These are phyloP conservation scores for Rhinoraja longicauda DNA, from an alignment of 2,797 vertebrate species.

Conservation along the genomic window DNA sequence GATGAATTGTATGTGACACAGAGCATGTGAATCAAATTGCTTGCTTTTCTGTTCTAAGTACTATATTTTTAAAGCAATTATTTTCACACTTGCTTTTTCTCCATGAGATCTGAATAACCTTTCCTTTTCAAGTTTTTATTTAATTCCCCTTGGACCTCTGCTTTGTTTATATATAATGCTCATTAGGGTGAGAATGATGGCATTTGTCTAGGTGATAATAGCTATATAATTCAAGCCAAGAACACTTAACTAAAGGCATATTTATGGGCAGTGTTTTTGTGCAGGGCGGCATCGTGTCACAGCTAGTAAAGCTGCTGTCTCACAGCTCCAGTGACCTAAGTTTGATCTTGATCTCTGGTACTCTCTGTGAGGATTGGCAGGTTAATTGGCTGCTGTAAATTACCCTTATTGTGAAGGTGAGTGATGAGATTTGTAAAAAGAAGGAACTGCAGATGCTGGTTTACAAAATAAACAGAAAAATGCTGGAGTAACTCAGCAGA, in stretches of 20 bases:
- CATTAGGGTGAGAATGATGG: background rate
- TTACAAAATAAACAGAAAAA: too few relatives aligned
- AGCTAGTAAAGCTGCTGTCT: too few relatives aligned
- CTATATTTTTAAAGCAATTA: background rate
- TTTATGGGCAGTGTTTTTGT: background rate
- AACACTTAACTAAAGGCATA: background rate
- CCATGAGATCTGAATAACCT: background rate
- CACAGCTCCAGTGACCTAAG: too few relatives aligned
- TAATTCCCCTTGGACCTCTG: background rate
- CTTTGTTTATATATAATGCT: background rate
- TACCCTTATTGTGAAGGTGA: too few relatives aligned
- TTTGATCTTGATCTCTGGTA: too few relatives aligned
- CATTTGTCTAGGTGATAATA: background rate
- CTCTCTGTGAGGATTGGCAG: too few relatives aligned
- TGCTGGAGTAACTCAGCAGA: too few relatives aligned
- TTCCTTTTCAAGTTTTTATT: background rate
- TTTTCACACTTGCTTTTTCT: background rate
- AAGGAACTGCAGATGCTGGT: too few relatives aligned
- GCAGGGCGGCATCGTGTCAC: too few relatives aligned
- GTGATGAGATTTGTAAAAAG: too few relatives aligned
- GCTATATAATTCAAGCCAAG: background rate
- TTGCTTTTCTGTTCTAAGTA: background rate
- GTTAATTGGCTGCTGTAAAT: too few relatives aligned
- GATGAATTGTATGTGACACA: background rate
- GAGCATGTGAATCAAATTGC: background rate